Percentiles rank a stretch among this genome's conserved stretches.
Evolutionary conservation across 2,888 invertebrate species (phyloP).

Genomic region (Tenthredo livida): DNA sequence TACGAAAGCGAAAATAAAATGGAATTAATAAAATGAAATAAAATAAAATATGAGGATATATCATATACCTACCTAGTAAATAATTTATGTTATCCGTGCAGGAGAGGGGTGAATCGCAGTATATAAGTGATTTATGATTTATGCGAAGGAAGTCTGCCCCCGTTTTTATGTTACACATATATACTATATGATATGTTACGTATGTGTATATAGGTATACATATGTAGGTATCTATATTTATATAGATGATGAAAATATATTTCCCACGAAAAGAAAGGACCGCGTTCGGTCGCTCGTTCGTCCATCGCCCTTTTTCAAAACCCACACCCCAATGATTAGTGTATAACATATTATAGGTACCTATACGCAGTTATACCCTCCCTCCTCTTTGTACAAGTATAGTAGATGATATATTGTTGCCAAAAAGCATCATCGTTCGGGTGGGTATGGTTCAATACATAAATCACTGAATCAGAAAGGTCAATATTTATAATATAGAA

Average conservation of each 20-base stretch:
- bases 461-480: too few species aligned
- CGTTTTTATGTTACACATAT: not conserved
- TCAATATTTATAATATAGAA: too few species aligned
- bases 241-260: not conserved
- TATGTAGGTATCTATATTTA: not conserved
- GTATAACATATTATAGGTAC: too few species aligned
- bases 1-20: too few species aligned
- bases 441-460: too few species aligned
- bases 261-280: not conserved
- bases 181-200: not conserved
- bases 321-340: not conserved
- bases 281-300: not conserved
- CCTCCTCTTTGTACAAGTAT: too few species aligned
- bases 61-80: too few species aligned
- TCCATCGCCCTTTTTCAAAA: not conserved
- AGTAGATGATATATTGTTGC: too few species aligned
- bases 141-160: not conserved
- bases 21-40: not conserved
- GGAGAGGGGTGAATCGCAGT: not conserved
- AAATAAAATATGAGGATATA: not conserved
- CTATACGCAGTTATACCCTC: too few species aligned
- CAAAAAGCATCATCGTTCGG: too few species aligned
- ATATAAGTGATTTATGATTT: not conserved
- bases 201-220: not conserved
- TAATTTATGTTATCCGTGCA: not conserved